Percentiles rank a stretch among this genome's conserved stretches.
Evolutionary conservation across 2,113 vertebrate genomes (phyloP).

Genomic region (Athene cunicularia): DNA sequence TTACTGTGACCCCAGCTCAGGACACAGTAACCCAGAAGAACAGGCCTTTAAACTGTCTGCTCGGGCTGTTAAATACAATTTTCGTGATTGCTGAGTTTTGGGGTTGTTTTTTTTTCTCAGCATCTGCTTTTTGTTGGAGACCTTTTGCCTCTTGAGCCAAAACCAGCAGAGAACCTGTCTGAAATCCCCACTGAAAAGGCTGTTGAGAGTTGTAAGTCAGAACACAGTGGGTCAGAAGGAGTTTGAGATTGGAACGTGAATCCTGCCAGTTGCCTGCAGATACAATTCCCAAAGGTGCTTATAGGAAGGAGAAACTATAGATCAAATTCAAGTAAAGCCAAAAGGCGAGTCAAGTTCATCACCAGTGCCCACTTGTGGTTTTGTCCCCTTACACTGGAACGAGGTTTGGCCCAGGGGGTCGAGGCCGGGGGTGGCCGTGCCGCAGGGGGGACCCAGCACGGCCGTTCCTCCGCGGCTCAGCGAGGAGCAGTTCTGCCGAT

Average conservation of each 20-base stretch:
- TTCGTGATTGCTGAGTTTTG: background rate
- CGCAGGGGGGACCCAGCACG: rapidly evolving
- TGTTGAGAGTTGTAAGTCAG: background rate
- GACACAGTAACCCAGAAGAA: background rate
- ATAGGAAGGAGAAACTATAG: background rate
- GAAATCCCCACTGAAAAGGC: background rate
- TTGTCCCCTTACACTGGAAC: background rate
- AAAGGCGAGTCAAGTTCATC: background rate
- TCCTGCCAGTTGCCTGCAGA: background rate
- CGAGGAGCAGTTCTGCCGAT: background rate
- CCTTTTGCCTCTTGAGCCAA: background rate
- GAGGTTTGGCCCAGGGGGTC: background rate
- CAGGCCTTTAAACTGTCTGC: background rate
- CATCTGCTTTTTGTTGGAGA: background rate
- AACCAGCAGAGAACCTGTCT: background rate
- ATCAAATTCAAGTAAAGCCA: background rate
- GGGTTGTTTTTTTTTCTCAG: background rate
- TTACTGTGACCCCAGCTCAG: background rate
- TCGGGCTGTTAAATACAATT: background rate
- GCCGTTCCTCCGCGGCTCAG: background rate
- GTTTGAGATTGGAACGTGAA: background rate
- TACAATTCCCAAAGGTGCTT: background rate
- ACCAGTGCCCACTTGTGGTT: background rate
- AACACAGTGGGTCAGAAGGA: background rate
- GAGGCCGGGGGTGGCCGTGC: background rate